Percentiles rank a stretch among this genome's conserved stretches.
phyloP scores from a whole-genome alignment of 2,888 invertebrate genomes.

The Perdita meconis region DNA sequence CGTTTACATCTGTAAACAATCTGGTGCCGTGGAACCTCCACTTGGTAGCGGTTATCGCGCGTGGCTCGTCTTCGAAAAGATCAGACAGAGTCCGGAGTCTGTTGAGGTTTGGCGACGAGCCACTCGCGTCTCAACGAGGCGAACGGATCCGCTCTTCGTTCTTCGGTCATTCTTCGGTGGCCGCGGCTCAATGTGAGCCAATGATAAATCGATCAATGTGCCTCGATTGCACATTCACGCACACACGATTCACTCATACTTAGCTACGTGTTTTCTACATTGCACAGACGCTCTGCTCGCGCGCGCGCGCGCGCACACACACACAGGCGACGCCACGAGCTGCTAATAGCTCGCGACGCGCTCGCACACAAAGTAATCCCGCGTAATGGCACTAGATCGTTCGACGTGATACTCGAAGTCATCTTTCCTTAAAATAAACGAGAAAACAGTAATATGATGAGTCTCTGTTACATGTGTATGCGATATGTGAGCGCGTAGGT shows the following conservation, averaged over 20 bases:
- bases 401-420: slow-evolving; percentile 66
- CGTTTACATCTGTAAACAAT: background rate
- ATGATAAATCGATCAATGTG: slow-evolving; percentile 33
- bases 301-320: background rate
- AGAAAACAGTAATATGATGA: slow-evolving; percentile 20
- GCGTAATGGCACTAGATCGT: slow-evolving; percentile 77
- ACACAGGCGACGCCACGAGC: too few species aligned
- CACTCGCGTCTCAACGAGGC: background rate
- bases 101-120: background rate
- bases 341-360: slow-evolving; percentile 24
- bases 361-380: slow-evolving; percentile 61
- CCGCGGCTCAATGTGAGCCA: slow-evolving; percentile 80
- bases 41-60: background rate
- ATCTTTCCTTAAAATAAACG: slow-evolving; percentile 54
- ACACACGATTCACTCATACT: slow-evolving; percentile 5
- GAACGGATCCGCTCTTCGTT: slow-evolving; percentile 13
- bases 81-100: too few species aligned
- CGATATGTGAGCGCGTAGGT: background rate
- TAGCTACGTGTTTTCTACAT: too few species aligned
- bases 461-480: slow-evolving; percentile 3
- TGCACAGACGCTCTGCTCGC: background rate
- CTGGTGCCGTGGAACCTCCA: background rate
- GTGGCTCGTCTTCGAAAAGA: background rate
- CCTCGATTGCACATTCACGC: slow-evolving; percentile 1
- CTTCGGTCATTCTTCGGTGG: slow-evolving; percentile 3